Percentiles rank a stretch among this genome's conserved stretches.
phyloP scores from a whole-genome alignment of 2,888 invertebrate species.

The Trachelus tabidus region DNA sequence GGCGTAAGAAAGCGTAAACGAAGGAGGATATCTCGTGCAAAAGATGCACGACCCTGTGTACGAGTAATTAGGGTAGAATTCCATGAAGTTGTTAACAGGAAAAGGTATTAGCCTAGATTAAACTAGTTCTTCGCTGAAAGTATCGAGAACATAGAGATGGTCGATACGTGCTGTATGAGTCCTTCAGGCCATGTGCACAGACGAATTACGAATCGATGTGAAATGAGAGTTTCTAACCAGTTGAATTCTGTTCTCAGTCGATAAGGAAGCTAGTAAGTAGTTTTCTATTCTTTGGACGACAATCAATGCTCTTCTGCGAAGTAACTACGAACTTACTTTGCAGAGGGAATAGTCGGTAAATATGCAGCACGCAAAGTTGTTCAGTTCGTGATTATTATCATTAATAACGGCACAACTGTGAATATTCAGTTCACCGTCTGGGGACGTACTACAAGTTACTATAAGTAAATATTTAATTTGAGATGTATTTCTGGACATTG shows the following conservation, averaged over 20 bases:
- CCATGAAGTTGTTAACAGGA: not conserved
- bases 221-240: no score
- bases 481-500: no score
- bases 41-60: not conserved
- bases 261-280: not conserved
- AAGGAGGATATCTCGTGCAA: not conserved
- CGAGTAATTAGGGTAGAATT: not conserved
- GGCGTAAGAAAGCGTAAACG: not conserved
- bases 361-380: not conserved
- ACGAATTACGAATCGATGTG: not conserved
- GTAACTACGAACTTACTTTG: not conserved
- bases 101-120: not conserved
- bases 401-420: no score
- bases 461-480: no score
- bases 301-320: not conserved
- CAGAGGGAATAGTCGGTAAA: not conserved
- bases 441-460: no score
- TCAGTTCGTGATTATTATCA: no score
- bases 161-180: not conserved
- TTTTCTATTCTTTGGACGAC: not conserved
- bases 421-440: no score
- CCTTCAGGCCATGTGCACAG: not conserved
- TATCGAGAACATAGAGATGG: not conserved
- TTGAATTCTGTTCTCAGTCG: not conserved
- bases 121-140: not conserved